These are phyloP conservation scores for Keiferia lycopersicella DNA, from an alignment of 2,888 invertebrate genomes.

Conservation along the genomic window DNA sequence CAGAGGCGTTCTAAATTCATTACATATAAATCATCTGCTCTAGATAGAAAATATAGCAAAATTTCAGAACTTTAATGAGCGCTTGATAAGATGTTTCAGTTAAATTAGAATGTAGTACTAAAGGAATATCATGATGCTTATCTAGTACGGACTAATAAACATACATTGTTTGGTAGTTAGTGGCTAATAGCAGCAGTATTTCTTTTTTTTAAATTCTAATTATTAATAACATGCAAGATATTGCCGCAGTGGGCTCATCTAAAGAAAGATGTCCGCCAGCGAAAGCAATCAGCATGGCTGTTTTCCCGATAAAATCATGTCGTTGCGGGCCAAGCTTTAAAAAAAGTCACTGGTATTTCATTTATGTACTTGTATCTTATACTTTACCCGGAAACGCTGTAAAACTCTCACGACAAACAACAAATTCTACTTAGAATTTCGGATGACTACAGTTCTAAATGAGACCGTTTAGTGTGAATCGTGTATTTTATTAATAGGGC, in stretches of 20 bases:
- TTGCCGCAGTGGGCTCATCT: too few relatives aligned
- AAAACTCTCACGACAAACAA: constrained; percentile 19
- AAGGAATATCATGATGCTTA: too few relatives aligned
- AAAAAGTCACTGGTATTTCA: neutral
- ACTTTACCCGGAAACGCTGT: constrained; percentile 19
- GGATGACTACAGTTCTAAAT: constrained; percentile 23
- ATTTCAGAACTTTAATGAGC: neutral
- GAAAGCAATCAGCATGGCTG: neutral
- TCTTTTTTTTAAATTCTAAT: too few relatives aligned
- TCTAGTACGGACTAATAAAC: too few relatives aligned
- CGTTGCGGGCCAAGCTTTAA: too few relatives aligned
- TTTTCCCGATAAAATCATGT: neutral
- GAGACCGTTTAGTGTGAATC: constrained; percentile 25
- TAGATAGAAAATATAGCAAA: neutral
- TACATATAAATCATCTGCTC: neutral
- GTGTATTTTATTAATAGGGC: constrained; percentile 51
- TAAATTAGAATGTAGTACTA: too few relatives aligned
- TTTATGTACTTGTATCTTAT: too few relatives aligned
- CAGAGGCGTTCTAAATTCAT: neutral
- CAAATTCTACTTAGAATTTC: constrained; percentile 23
- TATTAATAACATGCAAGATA: too few relatives aligned
- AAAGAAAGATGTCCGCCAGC: too few relatives aligned
- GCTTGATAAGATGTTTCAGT: neutral
- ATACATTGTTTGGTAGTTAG: too few relatives aligned
- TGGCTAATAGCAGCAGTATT: too few relatives aligned